Evolutionary conservation across 2,797 vertebrate species (phyloP).

Genomic region (Mastacembelus armatus): DNA sequence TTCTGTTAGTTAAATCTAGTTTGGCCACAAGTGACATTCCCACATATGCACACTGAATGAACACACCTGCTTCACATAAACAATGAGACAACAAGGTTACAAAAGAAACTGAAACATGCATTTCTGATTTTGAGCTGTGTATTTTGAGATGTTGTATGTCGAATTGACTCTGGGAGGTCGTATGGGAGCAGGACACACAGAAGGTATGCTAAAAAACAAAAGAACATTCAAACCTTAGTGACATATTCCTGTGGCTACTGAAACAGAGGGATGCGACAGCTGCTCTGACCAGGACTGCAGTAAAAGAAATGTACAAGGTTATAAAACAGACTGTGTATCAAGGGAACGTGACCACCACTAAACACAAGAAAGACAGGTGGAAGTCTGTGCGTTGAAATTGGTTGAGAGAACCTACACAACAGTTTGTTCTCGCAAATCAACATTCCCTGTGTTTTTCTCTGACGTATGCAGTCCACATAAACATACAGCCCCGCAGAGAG

Average conservation of each 20-base stretch:
- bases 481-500: conserved; percentile 30
- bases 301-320: conserved; percentile 42
- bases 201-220: conserved; percentile 25
- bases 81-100: not conserved
- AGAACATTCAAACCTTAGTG: conserved; percentile 7
- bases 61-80: conserved; percentile 60
- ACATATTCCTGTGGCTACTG: conserved; percentile 29
- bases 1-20: conserved; percentile 67
- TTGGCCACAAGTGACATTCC: conserved; percentile 58
- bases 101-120: conserved; percentile 24
- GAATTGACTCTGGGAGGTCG: conserved; percentile 26
- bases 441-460: conserved; percentile 66
- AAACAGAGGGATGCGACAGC: conserved; percentile 50
- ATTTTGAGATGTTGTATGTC: too few relatives aligned
- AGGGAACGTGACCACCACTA: conserved; percentile 33
- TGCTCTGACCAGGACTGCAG: conserved; percentile 32
- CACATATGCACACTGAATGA: conserved; percentile 49
- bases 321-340: conserved; percentile 28
- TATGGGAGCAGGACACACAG: not conserved
- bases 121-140: conserved; percentile 12
- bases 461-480: conserved; percentile 58
- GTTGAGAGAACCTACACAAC: conserved; percentile 29
- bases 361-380: conserved; percentile 51
- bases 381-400: conserved; percentile 27
- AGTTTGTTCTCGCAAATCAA: conserved; percentile 46